phyloP scores from a whole-genome alignment of 1,140 invertebrate species.

The Luehdorfia chinensis region DNA sequence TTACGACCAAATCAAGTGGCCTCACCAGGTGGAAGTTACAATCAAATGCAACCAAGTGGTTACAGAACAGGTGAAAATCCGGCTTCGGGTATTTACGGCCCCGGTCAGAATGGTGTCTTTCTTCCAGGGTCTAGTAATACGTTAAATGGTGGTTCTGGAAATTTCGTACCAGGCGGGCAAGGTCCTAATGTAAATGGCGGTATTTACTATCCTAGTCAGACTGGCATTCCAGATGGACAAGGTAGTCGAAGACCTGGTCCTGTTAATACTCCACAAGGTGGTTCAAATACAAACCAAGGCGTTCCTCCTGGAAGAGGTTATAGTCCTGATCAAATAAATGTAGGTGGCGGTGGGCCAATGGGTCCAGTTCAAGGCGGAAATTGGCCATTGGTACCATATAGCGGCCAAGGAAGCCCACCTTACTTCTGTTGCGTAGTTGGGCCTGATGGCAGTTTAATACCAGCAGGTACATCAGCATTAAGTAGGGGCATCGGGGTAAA shows the following conservation, averaged over 20 bases:
- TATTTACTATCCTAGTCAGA: no score
- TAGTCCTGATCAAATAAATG: background rate
- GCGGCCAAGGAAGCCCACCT: background rate
- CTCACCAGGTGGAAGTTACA: slow-evolving; percentile 4
- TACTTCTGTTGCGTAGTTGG: slow-evolving; percentile 8
- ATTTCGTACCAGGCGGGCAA: background rate
- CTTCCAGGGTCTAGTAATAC: background rate
- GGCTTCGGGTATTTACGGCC: slow-evolving; percentile 8
- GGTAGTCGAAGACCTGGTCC: background rate
- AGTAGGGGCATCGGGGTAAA: background rate
- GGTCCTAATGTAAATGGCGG: no score
- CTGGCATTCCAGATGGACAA: background rate
- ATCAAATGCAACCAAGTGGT: background rate
- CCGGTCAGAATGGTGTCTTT: slow-evolving; percentile 13
- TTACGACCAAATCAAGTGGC: slow-evolving; percentile 7
- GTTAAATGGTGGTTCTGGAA: background rate
- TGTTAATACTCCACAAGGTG: slow-evolving; percentile 1
- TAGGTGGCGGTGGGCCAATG: background rate
- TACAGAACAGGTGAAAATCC: background rate
- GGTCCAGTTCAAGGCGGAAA: slow-evolving; percentile 7
- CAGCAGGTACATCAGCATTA: background rate
- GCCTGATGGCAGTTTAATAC: slow-evolving; percentile 4
- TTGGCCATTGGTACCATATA: background rate
- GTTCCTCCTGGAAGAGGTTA: background rate
- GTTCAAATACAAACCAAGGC: background rate